Conservation (phyloP, 2,797 vertebrate genomes). For the Simalia tracyae region DNA sequence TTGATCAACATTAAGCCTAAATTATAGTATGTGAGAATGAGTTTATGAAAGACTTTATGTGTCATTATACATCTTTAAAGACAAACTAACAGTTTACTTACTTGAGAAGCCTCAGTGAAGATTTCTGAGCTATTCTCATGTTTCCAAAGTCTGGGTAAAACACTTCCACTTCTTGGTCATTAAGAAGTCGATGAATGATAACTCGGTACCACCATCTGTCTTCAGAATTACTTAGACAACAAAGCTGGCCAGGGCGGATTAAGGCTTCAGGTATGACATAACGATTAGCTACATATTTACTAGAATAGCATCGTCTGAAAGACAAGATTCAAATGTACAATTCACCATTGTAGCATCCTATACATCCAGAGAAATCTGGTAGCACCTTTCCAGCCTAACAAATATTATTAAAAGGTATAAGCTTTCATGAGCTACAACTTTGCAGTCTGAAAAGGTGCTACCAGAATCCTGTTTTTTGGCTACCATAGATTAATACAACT, state of each 20-base stretch:
- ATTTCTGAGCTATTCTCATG: conserved; percentile 73
- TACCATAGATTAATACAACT: neutral
- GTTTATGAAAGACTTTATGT: neutral
- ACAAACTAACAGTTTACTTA: conserved; percentile 61
- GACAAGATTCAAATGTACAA: conserved; percentile 29
- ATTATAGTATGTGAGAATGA: neutral
- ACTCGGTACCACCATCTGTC: conserved; percentile 90
- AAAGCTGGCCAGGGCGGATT: conserved; percentile 84
- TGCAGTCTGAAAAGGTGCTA: neutral
- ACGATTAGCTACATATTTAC: conserved; percentile 78
- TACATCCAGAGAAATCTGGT: neutral
- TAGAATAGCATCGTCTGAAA: conserved; percentile 84
- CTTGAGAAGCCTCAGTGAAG: conserved; percentile 89
- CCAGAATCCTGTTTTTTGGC: neutral
- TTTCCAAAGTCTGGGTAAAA: conserved; percentile 90
- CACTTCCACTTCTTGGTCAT: conserved; percentile 80
- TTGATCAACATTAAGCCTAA: neutral
- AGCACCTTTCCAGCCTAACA: neutral
- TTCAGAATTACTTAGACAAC: conserved; percentile 78
- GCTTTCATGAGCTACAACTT: neutral
- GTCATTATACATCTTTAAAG: neutral
- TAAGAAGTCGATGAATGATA: conserved; percentile 82
- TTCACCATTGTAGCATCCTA: neutral
- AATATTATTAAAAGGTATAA: neutral
- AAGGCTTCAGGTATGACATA: conserved; percentile 81